Evolutionary conservation across 2,888 invertebrate genomes (phyloP).

Genomic region (Sipha maydis): DNA sequence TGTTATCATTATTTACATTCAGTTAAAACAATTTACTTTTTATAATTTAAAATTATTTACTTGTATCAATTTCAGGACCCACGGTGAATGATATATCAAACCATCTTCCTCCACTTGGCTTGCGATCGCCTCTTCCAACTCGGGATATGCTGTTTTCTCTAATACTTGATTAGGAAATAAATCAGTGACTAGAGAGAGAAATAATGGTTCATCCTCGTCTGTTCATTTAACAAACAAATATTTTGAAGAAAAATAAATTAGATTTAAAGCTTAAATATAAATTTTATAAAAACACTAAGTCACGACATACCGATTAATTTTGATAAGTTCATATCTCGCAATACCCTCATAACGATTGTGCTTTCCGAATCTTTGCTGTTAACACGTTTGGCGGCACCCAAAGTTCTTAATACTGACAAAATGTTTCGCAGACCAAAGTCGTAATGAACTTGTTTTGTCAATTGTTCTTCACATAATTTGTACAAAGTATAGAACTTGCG

Average conservation of each 20-base stretch:
- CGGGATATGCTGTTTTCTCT: conserved; percentile 90
- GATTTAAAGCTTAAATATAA: neutral
- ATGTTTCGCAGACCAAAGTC: conserved; percentile 97
- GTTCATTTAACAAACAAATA: conserved; percentile 56
- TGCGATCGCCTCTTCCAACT: conserved; percentile 87
- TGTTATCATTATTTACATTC: neutral
- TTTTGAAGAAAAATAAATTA: neutral
- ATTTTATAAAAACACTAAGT: neutral
- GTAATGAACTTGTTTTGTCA: conserved; percentile 97
- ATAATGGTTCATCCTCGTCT: conserved; percentile 97
- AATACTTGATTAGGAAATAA: conserved; percentile 93
- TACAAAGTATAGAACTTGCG: conserved; percentile 96
- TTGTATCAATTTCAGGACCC: conserved; percentile 94
- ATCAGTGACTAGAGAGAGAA: conserved; percentile 94
- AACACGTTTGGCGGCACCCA: conserved; percentile 90
- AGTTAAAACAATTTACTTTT: neutral
- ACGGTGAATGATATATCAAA: conserved; percentile 91
- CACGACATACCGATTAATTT: conserved; percentile 78
- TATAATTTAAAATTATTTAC: conserved; percentile 67
- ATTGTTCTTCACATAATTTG: conserved; percentile 95
- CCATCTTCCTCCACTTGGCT: conserved; percentile 83
- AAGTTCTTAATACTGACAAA: conserved; percentile 89
- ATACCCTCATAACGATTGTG: conserved; percentile 94
- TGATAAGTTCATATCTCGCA: conserved; percentile 97
- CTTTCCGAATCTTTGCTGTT: conserved; percentile 94